Conservation (phyloP, 2,797 vertebrate species). For the Lacerta agilis region DNA sequence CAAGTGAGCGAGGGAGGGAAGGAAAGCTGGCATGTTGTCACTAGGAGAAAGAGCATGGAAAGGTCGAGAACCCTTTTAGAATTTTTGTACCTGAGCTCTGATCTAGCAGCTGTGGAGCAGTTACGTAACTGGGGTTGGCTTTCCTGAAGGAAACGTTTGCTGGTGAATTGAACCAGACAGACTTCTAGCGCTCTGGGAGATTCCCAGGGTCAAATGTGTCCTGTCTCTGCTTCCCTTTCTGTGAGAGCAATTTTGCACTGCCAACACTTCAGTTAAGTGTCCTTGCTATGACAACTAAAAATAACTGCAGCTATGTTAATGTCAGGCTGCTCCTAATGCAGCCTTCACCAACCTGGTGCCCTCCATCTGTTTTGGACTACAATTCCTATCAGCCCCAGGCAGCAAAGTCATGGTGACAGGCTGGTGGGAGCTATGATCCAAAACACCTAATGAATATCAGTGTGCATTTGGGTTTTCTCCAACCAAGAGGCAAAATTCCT, state of each 20-base stretch:
- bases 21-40: neutral
- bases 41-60: neutral
- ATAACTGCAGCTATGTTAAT: neutral
- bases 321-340: neutral
- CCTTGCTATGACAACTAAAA: neutral
- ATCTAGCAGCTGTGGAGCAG: neutral
- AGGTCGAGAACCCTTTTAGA: neutral
- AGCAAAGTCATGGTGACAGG: too few relatives aligned
- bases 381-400: too few relatives aligned
- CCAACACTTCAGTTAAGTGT: neutral
- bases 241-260: neutral
- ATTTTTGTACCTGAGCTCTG: neutral
- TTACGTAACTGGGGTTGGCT: neutral
- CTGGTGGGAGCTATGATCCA: too few relatives aligned
- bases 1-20: too few relatives aligned
- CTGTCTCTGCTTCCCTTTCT: neutral
- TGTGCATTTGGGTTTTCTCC: neutral
- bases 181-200: neutral
- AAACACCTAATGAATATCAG: neutral
- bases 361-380: too few relatives aligned
- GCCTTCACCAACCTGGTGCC: too few relatives aligned
- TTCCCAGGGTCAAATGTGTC: neutral
- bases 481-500: neutral
- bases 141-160: neutral
- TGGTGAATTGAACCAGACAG: neutral